Base-by-base conservation (phyloP, 2,888 invertebrate genomes). In the Stenichneumon culpator region DNA sequence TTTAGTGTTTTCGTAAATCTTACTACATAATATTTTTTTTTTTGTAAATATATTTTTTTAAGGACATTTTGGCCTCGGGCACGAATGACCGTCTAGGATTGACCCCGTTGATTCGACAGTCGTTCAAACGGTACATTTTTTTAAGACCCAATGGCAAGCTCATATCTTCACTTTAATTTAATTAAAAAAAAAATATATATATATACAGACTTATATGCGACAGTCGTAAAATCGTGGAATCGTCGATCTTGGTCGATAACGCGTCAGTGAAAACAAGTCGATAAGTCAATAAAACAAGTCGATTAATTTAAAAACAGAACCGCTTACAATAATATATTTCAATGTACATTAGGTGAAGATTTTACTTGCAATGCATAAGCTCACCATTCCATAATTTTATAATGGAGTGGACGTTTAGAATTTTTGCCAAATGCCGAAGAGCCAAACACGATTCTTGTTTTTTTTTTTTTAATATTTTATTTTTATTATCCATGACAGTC, bases 341-440 rank as follows among this genome's bases (percentile, higher is more conserved):
- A 54, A 54, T 52, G n/a, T 52, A 65, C 7, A 22, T 4, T 16
- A 28, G 11, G 25, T 68, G 28, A 72, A 72, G 60, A 77, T 65
- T 47, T 67, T 77, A 77, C 81, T 69, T 60, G 73, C 73, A 68
- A 78, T 36, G 65, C 77, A 5, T 50, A 50, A 63, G 16, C 57
- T 75, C 32, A 70, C 28, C 85, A 82, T 82, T 85, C 82, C 85
- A 79, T 77, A 79, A 63, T 84, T 67, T 79, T 79, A 74, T 50
- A 57, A 82, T 44, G 65, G n/a, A 67, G 63, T 28, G 57, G 52
- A 69, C 50, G 70, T 47, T 47, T 74, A 68, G 74, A 82, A 78
- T 78, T 22, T 52, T 81, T 78, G 73, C 63, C 39, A 22, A 65
- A 63, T 63, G 63, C 16, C 19, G 32, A 47, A 28, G 19, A 19